Percentiles rank a stretch among this genome's conserved stretches.
Conservation (phyloP, 2,888 invertebrate genomes). For the Eupithecia vulgata region DNA sequence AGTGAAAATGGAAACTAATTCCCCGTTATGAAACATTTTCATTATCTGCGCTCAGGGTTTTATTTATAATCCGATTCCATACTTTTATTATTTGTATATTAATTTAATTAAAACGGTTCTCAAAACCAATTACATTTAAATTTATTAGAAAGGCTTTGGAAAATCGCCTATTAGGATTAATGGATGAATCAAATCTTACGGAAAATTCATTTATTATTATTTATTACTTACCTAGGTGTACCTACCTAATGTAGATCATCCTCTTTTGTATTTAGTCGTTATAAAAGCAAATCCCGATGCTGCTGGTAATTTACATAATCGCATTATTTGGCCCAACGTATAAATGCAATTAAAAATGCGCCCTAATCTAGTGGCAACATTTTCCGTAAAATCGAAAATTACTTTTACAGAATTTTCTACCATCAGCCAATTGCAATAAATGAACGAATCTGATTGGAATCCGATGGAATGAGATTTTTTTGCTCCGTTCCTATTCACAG, state of each 20-base stretch:
- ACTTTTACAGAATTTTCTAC: slow-evolving; percentile 63
- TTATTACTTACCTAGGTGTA: too few species aligned
- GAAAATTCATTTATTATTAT: too few species aligned
- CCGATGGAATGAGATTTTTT: slow-evolving; percentile 68
- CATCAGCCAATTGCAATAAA: slow-evolving; percentile 73
- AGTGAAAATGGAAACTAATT: slow-evolving; percentile 60
- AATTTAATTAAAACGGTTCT: too few species aligned
- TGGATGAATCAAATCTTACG: not conserved
- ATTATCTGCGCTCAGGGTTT: not conserved
- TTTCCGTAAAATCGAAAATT: slow-evolving; percentile 47
- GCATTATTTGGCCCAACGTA: not conserved
- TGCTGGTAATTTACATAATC: slow-evolving; percentile 2
- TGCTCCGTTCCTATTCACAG: slow-evolving; percentile 49
- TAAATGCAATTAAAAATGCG: slow-evolving; percentile 11
- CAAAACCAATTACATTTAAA: too few species aligned
- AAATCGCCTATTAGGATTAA: not conserved
- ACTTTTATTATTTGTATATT: not conserved
- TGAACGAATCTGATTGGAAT: slow-evolving; percentile 73
- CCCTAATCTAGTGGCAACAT: slow-evolving; percentile 23
- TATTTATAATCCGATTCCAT: not conserved
- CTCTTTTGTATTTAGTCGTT: too few species aligned
- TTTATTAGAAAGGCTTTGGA: not conserved
- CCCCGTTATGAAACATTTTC: slow-evolving; percentile 43
- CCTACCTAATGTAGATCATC: too few species aligned
- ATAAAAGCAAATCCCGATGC: too few species aligned